phyloP scores from a whole-genome alignment of 2,888 invertebrate genomes.

The Platypus cylindrus region DNA sequence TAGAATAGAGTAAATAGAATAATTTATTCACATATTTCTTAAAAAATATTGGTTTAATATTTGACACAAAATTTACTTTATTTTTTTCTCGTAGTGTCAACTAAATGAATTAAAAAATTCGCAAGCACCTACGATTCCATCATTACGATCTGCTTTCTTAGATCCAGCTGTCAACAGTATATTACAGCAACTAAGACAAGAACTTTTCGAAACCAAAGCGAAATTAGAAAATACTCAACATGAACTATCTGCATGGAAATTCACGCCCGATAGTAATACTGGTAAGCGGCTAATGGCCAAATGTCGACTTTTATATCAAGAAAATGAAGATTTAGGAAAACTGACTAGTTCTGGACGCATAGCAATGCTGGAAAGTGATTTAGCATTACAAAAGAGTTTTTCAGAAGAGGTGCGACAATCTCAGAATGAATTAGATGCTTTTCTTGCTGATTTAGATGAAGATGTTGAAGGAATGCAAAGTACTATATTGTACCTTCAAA shows the following conservation, averaged over 20 bases:
- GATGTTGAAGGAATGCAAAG: constrained; percentile 98
- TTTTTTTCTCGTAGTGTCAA: constrained; percentile 55
- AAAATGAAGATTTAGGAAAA: constrained; percentile 94
- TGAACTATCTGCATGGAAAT: constrained; percentile 97
- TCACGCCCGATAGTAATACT: constrained; percentile 97
- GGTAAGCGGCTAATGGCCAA: constrained; percentile 97
- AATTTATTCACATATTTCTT: constrained; percentile 1
- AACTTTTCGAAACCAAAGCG: constrained; percentile 77
- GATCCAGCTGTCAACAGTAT: constrained; percentile 94
- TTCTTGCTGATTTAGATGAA: constrained; percentile 90
- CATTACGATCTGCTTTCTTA: constrained; percentile 69
- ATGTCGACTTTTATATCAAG: constrained; percentile 86
- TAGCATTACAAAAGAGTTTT: constrained; percentile 88
- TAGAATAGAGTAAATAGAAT: not conserved
- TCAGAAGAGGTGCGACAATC: constrained; percentile 94
- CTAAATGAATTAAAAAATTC: constrained; percentile 85
- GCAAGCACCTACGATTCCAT: constrained; percentile 64
- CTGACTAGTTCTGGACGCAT: constrained; percentile 90
- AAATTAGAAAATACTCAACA: constrained; percentile 94
- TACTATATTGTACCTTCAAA: constrained; percentile 86
- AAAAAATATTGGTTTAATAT: constrained; percentile 3
- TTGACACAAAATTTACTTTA: constrained; percentile 2
- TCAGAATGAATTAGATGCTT: constrained; percentile 92
- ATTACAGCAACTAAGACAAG: constrained; percentile 80
- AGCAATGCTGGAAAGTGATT: constrained; percentile 89